Conservation (phyloP, 37 sponge, comb jelly and placozoan species). For the Eunapius fragilis region DNA sequence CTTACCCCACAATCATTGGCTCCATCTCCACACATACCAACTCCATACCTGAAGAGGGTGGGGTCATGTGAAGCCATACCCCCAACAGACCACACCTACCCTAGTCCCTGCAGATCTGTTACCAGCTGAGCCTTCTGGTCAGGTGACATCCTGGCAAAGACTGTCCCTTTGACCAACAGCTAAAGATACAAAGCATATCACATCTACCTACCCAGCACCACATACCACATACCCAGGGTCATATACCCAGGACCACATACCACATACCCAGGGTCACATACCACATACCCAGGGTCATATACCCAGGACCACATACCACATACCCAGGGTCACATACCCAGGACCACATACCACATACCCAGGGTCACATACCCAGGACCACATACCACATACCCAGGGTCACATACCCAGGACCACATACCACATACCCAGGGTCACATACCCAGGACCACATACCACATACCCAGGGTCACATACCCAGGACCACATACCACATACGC, state of each 20-base stretch:
- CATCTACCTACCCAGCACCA: not conserved
- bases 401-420: no score
- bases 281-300: not conserved
- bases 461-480: no score
- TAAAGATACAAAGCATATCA: not conserved
- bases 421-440: no score
- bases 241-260: no score
- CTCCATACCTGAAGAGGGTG: slow-evolving; percentile 59
- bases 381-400: no score
- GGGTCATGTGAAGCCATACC: not conserved
- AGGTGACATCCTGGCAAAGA: slow-evolving; percentile 95
- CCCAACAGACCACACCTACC: slow-evolving; percentile 39
- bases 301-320: slow-evolving; percentile 1
- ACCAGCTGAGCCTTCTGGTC: slow-evolving; percentile 83
- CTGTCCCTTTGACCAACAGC: slow-evolving; percentile 76
- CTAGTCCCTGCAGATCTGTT: slow-evolving; percentile 69
- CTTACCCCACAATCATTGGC: slow-evolving; percentile 97
- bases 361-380: no score
- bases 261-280: not conserved
- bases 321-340: no score
- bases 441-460: no score
- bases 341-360: no score
- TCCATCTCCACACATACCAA: slow-evolving; percentile 98
- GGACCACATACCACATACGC: no score
- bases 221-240: not conserved